A percentile compares a stretch with the other conserved stretches of the same genome.
Evolutionary conservation across 2,113 vertebrate species (phyloP).

Genomic region (Hyperopisus bebe): DNA sequence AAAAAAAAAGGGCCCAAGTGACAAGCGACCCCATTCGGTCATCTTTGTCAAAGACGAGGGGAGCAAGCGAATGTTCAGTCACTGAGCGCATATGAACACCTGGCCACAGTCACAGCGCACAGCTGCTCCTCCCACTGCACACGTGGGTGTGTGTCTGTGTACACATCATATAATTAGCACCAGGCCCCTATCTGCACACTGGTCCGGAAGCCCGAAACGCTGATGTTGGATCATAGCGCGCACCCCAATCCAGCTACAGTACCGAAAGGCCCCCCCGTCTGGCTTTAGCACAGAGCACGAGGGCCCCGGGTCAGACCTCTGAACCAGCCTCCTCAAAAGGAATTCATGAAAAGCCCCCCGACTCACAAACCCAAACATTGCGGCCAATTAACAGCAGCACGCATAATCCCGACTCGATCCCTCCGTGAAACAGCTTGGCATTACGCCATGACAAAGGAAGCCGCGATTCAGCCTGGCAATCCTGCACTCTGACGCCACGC

Average conservation of each 20-base stretch:
- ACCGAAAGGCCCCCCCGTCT: too few species aligned
- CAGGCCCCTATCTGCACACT: neutral
- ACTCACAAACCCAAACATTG: neutral
- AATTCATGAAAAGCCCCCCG: neutral
- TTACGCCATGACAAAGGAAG: constrained; percentile 57
- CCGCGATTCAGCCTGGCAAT: constrained; percentile 65
- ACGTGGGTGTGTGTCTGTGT: neutral
- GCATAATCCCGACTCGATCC: constrained; percentile 77
- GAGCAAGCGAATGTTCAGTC: neutral
- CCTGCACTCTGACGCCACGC: constrained; percentile 42
- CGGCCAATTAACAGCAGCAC: constrained; percentile 61
- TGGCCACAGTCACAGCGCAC: neutral
- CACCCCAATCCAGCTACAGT: constrained; percentile 13
- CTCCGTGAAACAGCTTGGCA: constrained; percentile 61
- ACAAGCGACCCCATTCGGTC: neutral
- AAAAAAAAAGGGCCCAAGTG: constrained; percentile 11
- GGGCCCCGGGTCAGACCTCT: constrained; percentile 8
- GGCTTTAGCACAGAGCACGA: neutral
- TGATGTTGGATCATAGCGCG: neutral
- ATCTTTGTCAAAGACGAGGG: constrained; percentile 9
- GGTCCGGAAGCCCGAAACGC: too few species aligned
- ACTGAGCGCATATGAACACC: neutral
- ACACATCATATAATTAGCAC: neutral
- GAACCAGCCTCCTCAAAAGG: constrained; percentile 34
- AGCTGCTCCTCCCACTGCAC: neutral